A percentile compares a stretch with the other conserved stretches of the same genome.
These are phyloP conservation scores for Acronicta psi DNA, from an alignment of 2,888 invertebrate genomes.

Conservation along the genomic window DNA sequence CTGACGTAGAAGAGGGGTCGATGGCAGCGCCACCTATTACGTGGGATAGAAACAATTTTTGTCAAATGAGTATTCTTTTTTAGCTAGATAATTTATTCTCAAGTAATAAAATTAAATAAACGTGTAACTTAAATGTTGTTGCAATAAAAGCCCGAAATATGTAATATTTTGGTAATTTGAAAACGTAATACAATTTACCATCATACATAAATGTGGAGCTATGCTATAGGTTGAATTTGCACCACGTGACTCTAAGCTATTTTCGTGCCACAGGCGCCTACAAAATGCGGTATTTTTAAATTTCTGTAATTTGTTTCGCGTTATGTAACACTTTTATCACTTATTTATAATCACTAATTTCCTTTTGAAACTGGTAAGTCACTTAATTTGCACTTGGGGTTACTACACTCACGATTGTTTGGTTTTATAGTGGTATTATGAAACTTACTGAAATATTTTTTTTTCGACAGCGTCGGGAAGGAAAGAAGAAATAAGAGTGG, in stretches of 20 bases:
- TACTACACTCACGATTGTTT: constrained; percentile 76
- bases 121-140: constrained; percentile 1
- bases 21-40: constrained; percentile 78
- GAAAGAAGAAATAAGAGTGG: constrained; percentile 89
- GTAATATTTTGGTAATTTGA: constrained; percentile 27
- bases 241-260: constrained; percentile 88
- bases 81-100: constrained; percentile 7
- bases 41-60: constrained; percentile 59
- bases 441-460: constrained; percentile 85
- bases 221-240: constrained; percentile 83
- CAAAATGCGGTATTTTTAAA: constrained; percentile 90
- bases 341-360: constrained; percentile 76
- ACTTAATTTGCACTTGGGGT: constrained; percentile 77
- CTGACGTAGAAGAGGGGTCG: constrained; percentile 79
- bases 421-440: constrained; percentile 70
- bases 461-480: constrained; percentile 88
- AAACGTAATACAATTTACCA: constrained; percentile 65
- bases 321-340: constrained; percentile 87
- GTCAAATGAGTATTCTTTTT: constrained; percentile 62
- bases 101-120: constrained; percentile 18
- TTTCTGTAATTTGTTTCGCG: constrained; percentile 77
- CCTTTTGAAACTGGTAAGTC: constrained; percentile 66
- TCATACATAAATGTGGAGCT: constrained; percentile 84
- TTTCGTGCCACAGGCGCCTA: constrained; percentile 85
- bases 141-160: constrained; percentile 12